phyloP scores from a whole-genome alignment of 2,113 vertebrate genomes.

The Vulpes lagopus region DNA sequence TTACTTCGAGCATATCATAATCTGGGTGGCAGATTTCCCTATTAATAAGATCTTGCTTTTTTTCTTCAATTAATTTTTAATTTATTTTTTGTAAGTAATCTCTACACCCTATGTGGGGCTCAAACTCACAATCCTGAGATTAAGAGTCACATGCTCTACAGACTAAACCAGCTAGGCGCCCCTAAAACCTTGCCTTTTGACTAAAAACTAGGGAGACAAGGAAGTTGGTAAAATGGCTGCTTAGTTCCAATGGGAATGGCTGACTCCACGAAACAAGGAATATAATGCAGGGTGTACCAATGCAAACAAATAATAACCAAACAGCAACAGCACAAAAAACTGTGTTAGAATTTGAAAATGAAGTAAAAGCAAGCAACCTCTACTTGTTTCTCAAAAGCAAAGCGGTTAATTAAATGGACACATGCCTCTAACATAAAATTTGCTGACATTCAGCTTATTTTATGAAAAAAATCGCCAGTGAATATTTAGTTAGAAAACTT shows the following conservation, averaged over 20 bases:
- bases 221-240: not conserved
- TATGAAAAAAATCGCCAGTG: conserved; percentile 38
- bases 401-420: conserved; percentile 42
- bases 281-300: not conserved
- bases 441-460: conserved; percentile 61
- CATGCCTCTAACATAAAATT: conserved; percentile 7
- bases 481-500: conserved; percentile 50
- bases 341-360: not conserved
- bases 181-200: not conserved
- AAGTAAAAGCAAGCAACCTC: not conserved
- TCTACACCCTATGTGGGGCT: not conserved
- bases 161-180: not conserved
- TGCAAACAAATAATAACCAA: not conserved
- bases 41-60: not conserved
- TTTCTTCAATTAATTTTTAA: not conserved
- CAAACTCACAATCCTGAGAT: not conserved
- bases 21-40: not conserved
- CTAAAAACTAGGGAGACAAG: not conserved
- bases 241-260: not conserved
- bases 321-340: not conserved
- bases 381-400: conserved; percentile 30
- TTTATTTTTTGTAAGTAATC: not conserved
- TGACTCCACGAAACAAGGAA: not conserved
- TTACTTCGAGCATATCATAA: not conserved
- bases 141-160: not conserved